phyloP scores from a whole-genome alignment of 2,113 vertebrate genomes.

The Cariama cristata region DNA sequence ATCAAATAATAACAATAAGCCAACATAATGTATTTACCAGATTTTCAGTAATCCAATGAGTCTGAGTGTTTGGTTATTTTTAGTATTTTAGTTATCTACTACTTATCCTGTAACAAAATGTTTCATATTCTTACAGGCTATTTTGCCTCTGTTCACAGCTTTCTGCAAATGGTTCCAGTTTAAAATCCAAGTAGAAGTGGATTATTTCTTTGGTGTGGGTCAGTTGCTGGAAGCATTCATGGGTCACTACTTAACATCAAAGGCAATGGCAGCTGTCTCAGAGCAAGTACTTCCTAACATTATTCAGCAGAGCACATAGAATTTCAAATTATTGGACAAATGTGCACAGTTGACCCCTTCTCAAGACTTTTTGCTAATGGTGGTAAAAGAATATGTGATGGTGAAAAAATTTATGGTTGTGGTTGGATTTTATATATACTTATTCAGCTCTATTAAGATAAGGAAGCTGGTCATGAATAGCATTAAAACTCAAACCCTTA shows the following conservation, averaged over 20 bases:
- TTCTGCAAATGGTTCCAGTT: not conserved
- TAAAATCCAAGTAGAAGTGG: not conserved
- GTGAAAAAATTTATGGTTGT: not conserved
- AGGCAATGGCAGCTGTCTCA: not conserved
- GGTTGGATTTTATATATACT: not conserved
- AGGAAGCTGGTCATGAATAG: not conserved
- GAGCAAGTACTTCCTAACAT: not conserved
- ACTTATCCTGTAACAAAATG: not conserved
- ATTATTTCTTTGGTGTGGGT: not conserved
- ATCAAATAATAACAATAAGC: not conserved
- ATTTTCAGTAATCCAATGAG: not conserved
- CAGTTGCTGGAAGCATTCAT: not conserved
- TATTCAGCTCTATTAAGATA: not conserved
- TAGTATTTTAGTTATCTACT: not conserved
- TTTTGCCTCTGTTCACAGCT: not conserved
- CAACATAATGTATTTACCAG: not conserved
- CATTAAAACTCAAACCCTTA: not conserved
- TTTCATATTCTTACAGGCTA: not conserved
- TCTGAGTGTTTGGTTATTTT: not conserved
- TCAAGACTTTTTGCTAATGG: not conserved
- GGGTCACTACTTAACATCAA: not conserved
- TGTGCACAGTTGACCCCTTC: not conserved
- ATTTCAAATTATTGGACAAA: not conserved
- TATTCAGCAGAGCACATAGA: not conserved
- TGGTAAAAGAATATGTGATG: not conserved